Conservation (phyloP, 2,113 vertebrate genomes). For the Phalacrocorax carbo region DNA sequence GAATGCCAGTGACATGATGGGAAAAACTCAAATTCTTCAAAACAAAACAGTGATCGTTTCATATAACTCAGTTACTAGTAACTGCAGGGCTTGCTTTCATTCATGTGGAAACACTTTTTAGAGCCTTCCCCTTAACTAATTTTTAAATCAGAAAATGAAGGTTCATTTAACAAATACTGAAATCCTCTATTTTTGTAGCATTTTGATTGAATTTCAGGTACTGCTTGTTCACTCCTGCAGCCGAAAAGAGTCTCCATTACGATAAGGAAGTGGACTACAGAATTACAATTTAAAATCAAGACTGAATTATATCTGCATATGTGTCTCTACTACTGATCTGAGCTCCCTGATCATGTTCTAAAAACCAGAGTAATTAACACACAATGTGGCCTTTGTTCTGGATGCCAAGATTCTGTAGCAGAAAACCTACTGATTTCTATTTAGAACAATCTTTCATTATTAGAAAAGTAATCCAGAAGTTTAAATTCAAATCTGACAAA, state of each 20-base stretch:
- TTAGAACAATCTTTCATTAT: neutral
- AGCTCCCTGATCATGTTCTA: neutral
- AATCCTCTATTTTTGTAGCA: neutral
- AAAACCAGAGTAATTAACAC: conserved; percentile 23
- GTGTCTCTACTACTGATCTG: neutral
- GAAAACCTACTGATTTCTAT: neutral
- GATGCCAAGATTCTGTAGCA: neutral
- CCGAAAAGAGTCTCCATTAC: neutral
- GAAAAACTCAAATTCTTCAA: neutral
- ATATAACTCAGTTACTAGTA: neutral
- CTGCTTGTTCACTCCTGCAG: neutral
- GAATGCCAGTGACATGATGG: neutral
- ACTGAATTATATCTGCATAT: neutral
- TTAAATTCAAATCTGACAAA: neutral
- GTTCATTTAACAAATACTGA: neutral
- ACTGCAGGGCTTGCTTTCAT: neutral
- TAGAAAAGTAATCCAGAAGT: neutral
- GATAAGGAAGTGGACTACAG: neutral
- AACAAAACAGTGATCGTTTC: neutral
- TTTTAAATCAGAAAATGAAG: neutral
- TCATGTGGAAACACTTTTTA: neutral
- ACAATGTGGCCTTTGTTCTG: conserved; percentile 1
- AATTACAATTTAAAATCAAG: neutral
- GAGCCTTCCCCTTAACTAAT: neutral
- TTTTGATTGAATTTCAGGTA: neutral